phyloP scores from a whole-genome alignment of 2,888 invertebrate genomes.

The Andrena bucephala region DNA sequence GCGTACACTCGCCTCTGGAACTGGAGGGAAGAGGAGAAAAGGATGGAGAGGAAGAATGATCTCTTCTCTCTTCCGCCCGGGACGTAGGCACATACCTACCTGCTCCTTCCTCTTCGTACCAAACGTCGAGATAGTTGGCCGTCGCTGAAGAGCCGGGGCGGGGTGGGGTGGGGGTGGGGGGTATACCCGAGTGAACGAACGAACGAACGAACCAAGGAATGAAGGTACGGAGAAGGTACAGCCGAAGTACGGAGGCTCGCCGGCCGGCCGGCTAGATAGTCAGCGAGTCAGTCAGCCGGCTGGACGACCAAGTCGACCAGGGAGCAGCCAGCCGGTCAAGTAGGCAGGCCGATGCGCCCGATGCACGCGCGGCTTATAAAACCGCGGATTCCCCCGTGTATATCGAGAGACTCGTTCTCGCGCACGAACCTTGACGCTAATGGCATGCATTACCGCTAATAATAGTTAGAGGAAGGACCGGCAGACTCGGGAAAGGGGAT shows the following conservation, averaged over 20 bases:
- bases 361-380: constrained; percentile 59
- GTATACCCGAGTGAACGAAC: no score
- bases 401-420: constrained; percentile 71
- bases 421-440: constrained; percentile 81
- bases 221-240: background rate
- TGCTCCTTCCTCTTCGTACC: background rate
- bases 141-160: constrained; percentile 27
- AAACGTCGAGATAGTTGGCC: constrained; percentile 13
- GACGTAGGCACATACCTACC: background rate
- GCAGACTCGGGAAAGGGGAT: constrained; percentile 47
- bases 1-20: constrained; percentile 53
- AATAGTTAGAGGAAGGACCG: constrained; percentile 71
- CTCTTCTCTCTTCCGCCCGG: background rate
- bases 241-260: background rate
- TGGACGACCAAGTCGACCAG: constrained; percentile 4
- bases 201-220: background rate
- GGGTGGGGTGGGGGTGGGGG: no score
- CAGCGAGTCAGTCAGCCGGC: constrained; percentile 7
- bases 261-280: constrained; percentile 9
- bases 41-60: background rate
- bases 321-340: constrained; percentile 15
- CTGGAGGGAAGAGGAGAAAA: constrained; percentile 25
- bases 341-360: constrained; percentile 50
- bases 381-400: constrained; percentile 70
- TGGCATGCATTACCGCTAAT: constrained; percentile 81